Base-by-base conservation (phyloP, 2,888 invertebrate species). In the Aethes cnicana region DNA sequence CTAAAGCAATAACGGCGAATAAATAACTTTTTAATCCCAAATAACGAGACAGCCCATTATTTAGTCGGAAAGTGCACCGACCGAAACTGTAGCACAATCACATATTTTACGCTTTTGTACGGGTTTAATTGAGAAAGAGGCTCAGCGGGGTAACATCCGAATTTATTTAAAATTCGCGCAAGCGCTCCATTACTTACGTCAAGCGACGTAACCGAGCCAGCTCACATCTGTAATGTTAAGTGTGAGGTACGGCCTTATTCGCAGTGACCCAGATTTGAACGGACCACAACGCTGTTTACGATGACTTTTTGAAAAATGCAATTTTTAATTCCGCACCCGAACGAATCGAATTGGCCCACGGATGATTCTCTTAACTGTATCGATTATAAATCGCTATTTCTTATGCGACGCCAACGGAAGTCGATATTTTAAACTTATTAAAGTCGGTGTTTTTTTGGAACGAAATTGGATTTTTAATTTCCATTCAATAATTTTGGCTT, bases 261-360 rank as follows among this genome's bases (percentile, higher is more conserved):
- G 71, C 59, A 74, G 59, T 85, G 87, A 88, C 89, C 87, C 78
- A 88, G 81, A 88, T 88, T 79, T 73, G 78, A 78, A 79, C 77
- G 74, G 80, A 68, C 69, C 68, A 73, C 75, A 69, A 69, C 76
- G 77, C 74, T 80, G 78, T 88, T 88, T 88, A 87, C 84, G 86
- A 88, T 81, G 86, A 87, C 87, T 85, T 88, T 86, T 84, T 87
- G 89, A 89, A 84, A 88, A 85, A 87, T 87, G 84, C 77, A 80
- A 74, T 81, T 85, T 86, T 88, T 87, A 87, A 88, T 87, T 84
- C 75, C 70, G 70, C 65, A 69, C 71, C 75, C 70, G 60, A 64
- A 62, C 71, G 69, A 77, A 80, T 79, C 72, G 77, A 80, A 78
- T 74, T 76, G 64, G 65, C 71, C 66, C 69, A 69, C 78, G 70